Evolutionary conservation across 2,113 vertebrate genomes (phyloP), one percentile per base, ranked within the genome.

Genomic region (Pomatostomus ruficeps): DNA sequence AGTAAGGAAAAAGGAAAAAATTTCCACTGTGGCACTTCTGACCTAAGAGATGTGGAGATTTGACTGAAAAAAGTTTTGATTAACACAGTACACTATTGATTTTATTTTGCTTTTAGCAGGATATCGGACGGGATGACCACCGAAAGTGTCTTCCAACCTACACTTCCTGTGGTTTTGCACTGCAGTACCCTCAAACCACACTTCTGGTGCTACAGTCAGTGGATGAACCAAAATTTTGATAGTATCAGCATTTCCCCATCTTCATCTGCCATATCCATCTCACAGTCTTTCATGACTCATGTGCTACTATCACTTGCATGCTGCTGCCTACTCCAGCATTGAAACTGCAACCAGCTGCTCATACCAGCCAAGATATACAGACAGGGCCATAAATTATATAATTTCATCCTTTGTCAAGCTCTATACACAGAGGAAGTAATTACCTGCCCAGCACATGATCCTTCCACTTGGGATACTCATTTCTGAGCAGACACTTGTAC

Each of bases 371-470:
- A 58, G 12, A 25, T 54, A 36, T 13, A 28, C 5, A n/a, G 10
- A 40, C 3, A 29, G 22, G 25, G 48, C 19, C 6, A 13, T 45
- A 49, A 76, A 43, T 33, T 0, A 20, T 20, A 8, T 31, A 10
- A 22, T 62, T 72, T 54, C 11, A 46, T 54, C 26, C 10, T 59
- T 80, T 68, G 18, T 26, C 26, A 29, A 24, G 9, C 43, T 79
- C 24, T 10, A 11, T 24, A 28, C 2, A 21, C 6, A 59, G 43
- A 14, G 42, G n/a, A 86, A 84, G 13, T 25, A 15, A 35, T 45
- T 66, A 23, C 3, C 9, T 57, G 31, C 16, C 46, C 25, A 67
- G 7, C 0, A 0, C 36, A 36, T 18, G 9, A 2, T 65, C 4
- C 2, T 73, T 83, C 9, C 12, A 18, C 11, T 59, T 83, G 45